Percentiles rank a stretch among this genome's conserved stretches.
phyloP scores from a whole-genome alignment of 1,140 invertebrate species.

The Tribolium castaneum region DNA sequence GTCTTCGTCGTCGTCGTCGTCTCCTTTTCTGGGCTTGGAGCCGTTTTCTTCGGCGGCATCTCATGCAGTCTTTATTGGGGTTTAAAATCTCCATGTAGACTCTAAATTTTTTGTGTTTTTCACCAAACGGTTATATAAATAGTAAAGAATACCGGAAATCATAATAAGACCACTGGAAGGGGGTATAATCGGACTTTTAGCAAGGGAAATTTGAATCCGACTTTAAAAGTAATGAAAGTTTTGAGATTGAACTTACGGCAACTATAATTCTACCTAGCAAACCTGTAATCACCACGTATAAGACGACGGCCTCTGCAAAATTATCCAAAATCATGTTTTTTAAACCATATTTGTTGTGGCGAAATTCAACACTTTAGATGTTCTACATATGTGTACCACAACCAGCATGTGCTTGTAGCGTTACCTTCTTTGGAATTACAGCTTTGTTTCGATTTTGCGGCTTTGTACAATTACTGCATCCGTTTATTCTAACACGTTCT shows the following conservation, averaged over 20 bases:
- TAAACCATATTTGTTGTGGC: not conserved
- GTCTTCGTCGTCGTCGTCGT: not conserved
- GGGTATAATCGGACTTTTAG: not conserved
- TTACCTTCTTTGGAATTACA: too few species aligned
- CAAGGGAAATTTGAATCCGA: not conserved
- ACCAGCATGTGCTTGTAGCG: too few species aligned
- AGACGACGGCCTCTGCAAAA: not conserved
- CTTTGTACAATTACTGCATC: too few species aligned
- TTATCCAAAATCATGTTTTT: not conserved
- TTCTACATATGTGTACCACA: not conserved
- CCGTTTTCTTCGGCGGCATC: conserved; percentile 13
- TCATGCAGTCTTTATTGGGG: not conserved
- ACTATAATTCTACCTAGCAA: not conserved
- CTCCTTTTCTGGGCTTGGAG: conserved; percentile 13
- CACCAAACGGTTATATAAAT: conserved; percentile 42
- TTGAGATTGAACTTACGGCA: not conserved
- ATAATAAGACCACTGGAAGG: conserved; percentile 5
- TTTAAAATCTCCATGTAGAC: conserved; percentile 43
- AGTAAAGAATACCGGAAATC: conserved; percentile 45
- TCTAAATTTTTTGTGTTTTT: conserved; percentile 52
- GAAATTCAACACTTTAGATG: not conserved
- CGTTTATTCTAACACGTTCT: too few species aligned
- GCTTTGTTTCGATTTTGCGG: too few species aligned
- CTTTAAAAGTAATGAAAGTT: not conserved
- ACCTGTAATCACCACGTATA: not conserved